Evolutionary conservation across 2,113 vertebrate genomes (phyloP).

Genomic region (Mirza zaza): DNA sequence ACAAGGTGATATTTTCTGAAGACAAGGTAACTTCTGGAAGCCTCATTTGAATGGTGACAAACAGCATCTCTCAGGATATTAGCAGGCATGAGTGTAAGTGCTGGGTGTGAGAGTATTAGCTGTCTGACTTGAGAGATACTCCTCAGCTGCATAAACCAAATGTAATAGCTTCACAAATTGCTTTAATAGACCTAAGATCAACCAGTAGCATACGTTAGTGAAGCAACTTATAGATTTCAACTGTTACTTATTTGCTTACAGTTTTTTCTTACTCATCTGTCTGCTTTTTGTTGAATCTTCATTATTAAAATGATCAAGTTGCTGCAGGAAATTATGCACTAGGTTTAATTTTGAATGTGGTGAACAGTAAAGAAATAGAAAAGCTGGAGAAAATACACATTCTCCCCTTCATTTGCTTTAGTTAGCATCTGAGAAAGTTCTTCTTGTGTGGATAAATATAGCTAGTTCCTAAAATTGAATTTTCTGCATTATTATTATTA

Average conservation of each 20-base stretch:
- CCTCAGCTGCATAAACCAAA: not conserved
- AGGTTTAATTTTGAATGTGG: constrained; percentile 52
- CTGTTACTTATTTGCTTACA: constrained; percentile 40
- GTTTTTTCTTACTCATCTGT: constrained; percentile 37
- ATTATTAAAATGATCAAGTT: constrained; percentile 44
- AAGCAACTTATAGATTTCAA: constrained; percentile 6
- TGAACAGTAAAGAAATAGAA: not conserved
- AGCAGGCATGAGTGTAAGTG: not conserved
- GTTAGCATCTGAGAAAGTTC: constrained; percentile 42
- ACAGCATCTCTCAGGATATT: not conserved
- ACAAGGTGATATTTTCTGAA: constrained; percentile 61
- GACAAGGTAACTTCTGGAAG: constrained; percentile 36
- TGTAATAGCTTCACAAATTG: constrained; percentile 44
- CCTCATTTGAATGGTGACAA: not conserved
- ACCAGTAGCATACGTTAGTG: constrained; percentile 33
- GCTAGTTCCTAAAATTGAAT: constrained; percentile 67
- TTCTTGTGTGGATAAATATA: constrained; percentile 57
- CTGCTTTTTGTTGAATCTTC: constrained; percentile 43
- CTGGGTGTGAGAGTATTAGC: not conserved
- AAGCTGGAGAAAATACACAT: not conserved
- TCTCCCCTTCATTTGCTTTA: not conserved
- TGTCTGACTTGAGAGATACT: not conserved
- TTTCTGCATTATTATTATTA: constrained; percentile 67
- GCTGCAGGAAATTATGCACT: not conserved
- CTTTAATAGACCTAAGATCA: constrained; percentile 61